Conservation (phyloP, 2,113 vertebrate species). For the Calidris pygmaea region DNA sequence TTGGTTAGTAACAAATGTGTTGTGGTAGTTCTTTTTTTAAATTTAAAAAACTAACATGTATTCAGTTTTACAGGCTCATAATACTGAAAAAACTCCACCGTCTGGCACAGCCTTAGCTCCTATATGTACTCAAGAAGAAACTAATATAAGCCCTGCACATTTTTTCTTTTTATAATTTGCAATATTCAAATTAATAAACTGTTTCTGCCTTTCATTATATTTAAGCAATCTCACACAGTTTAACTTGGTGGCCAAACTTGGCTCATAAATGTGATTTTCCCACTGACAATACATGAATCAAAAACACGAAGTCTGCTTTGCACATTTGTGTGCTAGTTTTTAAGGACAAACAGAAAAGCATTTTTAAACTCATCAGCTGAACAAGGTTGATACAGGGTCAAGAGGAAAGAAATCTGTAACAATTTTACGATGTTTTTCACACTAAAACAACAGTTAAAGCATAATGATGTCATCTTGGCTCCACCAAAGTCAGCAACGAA, state of each 20-base stretch:
- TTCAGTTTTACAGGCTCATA: neutral
- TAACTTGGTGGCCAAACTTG: neutral
- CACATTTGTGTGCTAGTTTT: neutral
- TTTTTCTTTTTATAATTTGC: neutral
- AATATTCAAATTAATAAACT: neutral
- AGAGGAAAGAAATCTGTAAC: constrained; percentile 13
- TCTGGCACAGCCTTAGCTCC: neutral
- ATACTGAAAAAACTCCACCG: neutral
- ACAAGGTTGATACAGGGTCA: neutral
- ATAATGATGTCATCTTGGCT: constrained; percentile 39
- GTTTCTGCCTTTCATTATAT: constrained; percentile 16
- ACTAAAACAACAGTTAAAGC: constrained; percentile 19
- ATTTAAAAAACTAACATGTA: neutral
- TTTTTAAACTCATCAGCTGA: neutral
- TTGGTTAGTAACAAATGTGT: neutral
- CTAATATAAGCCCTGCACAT: neutral
- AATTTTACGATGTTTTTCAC: constrained; percentile 33
- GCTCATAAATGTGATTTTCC: neutral
- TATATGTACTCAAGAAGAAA: neutral
- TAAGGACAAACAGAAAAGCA: constrained; percentile 9
- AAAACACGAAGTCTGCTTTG: neutral
- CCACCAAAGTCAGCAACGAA: neutral
- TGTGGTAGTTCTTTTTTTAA: neutral
- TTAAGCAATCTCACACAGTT: neutral
- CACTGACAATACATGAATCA: neutral